Conservation (phyloP, 1,140 invertebrate genomes). For the Halesus radiatus region DNA sequence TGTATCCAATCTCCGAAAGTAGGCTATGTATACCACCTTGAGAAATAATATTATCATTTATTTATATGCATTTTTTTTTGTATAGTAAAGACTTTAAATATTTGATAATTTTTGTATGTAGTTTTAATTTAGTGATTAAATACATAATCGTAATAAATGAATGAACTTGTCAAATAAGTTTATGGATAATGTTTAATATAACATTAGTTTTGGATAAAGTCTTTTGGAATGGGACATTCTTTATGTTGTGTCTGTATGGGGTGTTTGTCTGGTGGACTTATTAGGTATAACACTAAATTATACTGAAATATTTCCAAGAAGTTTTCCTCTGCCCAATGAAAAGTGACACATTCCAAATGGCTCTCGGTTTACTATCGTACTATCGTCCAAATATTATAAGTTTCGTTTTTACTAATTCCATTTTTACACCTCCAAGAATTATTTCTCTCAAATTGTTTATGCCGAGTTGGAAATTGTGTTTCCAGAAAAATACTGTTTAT, state of each 20-base stretch:
- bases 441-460: too few relatives aligned
- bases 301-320: too few relatives aligned
- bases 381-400: conserved; percentile 10
- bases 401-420: too few relatives aligned
- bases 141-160: conserved; percentile 29
- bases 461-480: too few relatives aligned
- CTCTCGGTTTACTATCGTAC: conserved; percentile 15
- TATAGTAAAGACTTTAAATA: conserved; percentile 40
- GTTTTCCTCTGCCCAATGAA: not conserved
- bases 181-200: conserved; percentile 21
- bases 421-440: too few relatives aligned
- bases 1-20: too few relatives aligned
- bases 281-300: too few relatives aligned
- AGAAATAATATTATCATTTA: conserved; percentile 2
- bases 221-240: conserved; percentile 28
- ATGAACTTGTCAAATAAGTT: conserved; percentile 33
- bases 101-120: conserved; percentile 43
- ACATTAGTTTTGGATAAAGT: conserved; percentile 9
- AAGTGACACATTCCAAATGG: conserved; percentile 35
- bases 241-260: not conserved
- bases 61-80: conserved; percentile 36
- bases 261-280: too few relatives aligned
- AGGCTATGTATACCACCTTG: too few relatives aligned
- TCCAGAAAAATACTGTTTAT: too few relatives aligned
- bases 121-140: conserved; percentile 33